phyloP scores from a whole-genome alignment of 2,797 vertebrate species.

The Peromyscus nudipes region DNA sequence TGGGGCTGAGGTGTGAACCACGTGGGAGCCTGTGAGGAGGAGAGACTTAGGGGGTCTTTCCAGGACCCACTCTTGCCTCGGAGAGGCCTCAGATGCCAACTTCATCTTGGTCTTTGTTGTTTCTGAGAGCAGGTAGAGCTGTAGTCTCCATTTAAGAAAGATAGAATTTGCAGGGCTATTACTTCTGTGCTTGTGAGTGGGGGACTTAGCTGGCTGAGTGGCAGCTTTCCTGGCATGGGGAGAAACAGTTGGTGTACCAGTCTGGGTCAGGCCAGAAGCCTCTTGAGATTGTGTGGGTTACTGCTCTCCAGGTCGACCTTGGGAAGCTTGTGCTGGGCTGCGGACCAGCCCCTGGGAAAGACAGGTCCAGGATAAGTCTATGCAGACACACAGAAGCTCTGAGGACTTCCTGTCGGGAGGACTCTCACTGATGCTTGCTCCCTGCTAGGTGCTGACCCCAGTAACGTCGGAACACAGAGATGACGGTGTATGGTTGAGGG shows the following conservation, averaged over 20 bases:
- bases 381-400: rapidly evolving
- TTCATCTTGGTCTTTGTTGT: neutral
- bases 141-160: slow-evolving; percentile 48
- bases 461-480: neutral
- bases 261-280: neutral
- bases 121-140: neutral
- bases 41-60: neutral
- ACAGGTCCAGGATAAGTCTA: neutral
- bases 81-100: rapidly evolving
- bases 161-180: slow-evolving; percentile 31
- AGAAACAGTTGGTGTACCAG: neutral
- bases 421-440: rapidly evolving
- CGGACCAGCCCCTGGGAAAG: neutral
- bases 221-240: slow-evolving; percentile 41
- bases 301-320: neutral
- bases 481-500: rapidly evolving
- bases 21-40: neutral
- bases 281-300: neutral
- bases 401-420: neutral
- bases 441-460: neutral
- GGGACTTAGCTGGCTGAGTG: slow-evolving; percentile 26
- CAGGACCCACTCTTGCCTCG: too few relatives aligned
- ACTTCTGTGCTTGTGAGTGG: slow-evolving; percentile 43
- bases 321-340: neutral
- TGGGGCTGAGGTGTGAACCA: neutral